Base-by-base conservation (phyloP, 2,113 vertebrate species). In the Ifrita kowaldi region DNA sequence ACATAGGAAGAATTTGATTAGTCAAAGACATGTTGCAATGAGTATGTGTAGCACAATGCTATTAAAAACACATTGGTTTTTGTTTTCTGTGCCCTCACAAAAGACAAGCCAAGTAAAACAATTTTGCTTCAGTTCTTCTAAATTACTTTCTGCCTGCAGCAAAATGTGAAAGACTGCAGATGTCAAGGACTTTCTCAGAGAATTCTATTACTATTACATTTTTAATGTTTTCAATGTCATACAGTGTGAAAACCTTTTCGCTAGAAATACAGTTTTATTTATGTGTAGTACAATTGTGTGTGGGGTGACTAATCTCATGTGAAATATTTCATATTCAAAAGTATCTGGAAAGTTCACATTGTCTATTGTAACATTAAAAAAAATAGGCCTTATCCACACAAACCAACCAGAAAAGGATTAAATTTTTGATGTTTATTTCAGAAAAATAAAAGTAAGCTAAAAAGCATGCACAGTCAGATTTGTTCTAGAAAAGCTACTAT, bases 121-220 rank as follows among this genome's bases (percentile, higher is more conserved):
- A 47, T 70, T 86, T 74, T 86, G 7, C 21, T 88, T 94, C 37
- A 77, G 39, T 63, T 73, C 70, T 68, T 85, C 55, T 76, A 62
- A 86, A 80, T 55, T 80, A 47, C 49, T 83, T 88, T 23, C 50
- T 73, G 28, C 30, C 32, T 74, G 16, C 39, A 86, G 67, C 1
- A 5, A 80, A 60, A 73, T 24, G 27, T 49, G 50, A 85, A 84
- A 77, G 49, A 75, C 35, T 80, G n/a, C 33, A 81, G 42, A 88
- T 32, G 39, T 35, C n/a, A 87, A 69, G 11, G 32, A 39, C 23
- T 65, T 85, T 56, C 49, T 73, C n/a, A 62, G 59, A 77, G 50
- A 84, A 67, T 15, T 65, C 22, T 52, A 19, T 81, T 60, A 52
- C 16, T 62, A 44, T 53, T 47, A 27, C 21, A 56, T 65, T 92